These are phyloP conservation scores for Sturnus vulgaris DNA, from an alignment of 2,113 vertebrate genomes.

Conservation along the genomic window DNA sequence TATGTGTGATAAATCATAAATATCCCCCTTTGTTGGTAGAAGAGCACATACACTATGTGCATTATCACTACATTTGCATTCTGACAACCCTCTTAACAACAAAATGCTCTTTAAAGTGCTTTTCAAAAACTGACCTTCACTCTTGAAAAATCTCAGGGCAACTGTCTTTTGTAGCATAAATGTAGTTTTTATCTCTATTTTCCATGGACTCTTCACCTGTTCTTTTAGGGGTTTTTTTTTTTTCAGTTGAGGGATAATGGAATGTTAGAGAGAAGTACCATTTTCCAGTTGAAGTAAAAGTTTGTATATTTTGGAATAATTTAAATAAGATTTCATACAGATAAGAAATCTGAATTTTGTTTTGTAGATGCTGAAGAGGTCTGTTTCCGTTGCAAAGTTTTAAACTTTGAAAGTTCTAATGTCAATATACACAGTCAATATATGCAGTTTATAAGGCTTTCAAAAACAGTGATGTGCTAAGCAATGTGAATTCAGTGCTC, in stretches of 20 bases:
- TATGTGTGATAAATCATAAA: not conserved
- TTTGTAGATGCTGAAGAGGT: not conserved
- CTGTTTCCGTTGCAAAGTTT: not conserved
- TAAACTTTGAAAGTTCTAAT: not conserved
- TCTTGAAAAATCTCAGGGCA: not conserved
- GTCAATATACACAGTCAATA: not conserved
- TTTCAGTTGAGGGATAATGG: not conserved
- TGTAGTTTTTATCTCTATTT: not conserved
- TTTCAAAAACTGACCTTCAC: not conserved
- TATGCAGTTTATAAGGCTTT: not conserved
- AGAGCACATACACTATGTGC: not conserved
- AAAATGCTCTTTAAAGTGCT: not conserved
- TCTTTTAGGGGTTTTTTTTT: not conserved
- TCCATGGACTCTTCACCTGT: not conserved
- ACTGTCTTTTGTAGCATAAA: not conserved
- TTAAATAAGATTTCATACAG: not conserved
- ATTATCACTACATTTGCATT: slow-evolving; percentile 22
- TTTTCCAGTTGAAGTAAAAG: not conserved
- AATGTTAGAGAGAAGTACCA: not conserved
- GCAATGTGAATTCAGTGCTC: not conserved
- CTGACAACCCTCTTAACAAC: not conserved
- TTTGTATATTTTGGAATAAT: not conserved
- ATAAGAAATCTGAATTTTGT: not conserved
- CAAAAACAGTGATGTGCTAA: not conserved
- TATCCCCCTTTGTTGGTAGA: not conserved